Percentiles rank a stretch among this genome's conserved stretches.
phyloP scores from a whole-genome alignment of 1,140 invertebrate genomes.

The Drosophila subobscura region DNA sequence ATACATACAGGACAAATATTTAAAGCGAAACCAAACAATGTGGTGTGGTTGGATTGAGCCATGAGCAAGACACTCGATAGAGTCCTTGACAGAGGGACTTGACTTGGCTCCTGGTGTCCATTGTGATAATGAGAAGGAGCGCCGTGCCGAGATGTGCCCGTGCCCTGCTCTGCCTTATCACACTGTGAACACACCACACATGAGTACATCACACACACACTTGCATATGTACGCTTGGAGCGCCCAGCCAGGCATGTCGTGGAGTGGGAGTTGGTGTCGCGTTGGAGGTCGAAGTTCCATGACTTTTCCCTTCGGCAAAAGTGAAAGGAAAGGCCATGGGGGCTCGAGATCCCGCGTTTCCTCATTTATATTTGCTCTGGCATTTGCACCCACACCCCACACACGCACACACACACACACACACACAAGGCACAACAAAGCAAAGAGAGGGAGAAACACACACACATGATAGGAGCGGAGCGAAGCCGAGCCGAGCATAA shows the following conservation, averaged over 20 bases:
- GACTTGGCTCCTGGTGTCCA: constrained; percentile 23
- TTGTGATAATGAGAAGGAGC: constrained; percentile 1
- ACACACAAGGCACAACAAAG: constrained; percentile 10
- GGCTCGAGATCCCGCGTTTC: constrained; percentile 58
- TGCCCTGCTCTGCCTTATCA: constrained; percentile 50
- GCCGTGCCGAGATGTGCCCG: constrained; percentile 1
- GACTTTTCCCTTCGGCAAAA: constrained; percentile 47
- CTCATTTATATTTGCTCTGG: constrained; percentile 77
- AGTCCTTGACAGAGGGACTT: constrained; percentile 45
- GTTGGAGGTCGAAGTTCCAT: constrained; percentile 19
- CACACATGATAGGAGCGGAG: background rate
- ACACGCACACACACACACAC: constrained; percentile 17
- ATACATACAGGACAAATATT: constrained; percentile 24
- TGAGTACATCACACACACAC: too few species aligned
- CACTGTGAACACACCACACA: constrained; percentile 21
- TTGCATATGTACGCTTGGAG: background rate
- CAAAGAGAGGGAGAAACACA: constrained; percentile 11
- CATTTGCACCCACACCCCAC: constrained; percentile 37
- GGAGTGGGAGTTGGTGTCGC: background rate
- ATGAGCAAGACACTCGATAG: background rate
- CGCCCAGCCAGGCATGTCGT: too few species aligned
- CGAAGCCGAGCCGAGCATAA: constrained; percentile 10
- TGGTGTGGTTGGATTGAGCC: too few species aligned
- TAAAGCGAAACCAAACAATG: constrained; percentile 14
- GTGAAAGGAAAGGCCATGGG: constrained; percentile 29